Evolutionary conservation across 2,888 invertebrate species (phyloP).

Genomic region (Synanthedon vespiformis): DNA sequence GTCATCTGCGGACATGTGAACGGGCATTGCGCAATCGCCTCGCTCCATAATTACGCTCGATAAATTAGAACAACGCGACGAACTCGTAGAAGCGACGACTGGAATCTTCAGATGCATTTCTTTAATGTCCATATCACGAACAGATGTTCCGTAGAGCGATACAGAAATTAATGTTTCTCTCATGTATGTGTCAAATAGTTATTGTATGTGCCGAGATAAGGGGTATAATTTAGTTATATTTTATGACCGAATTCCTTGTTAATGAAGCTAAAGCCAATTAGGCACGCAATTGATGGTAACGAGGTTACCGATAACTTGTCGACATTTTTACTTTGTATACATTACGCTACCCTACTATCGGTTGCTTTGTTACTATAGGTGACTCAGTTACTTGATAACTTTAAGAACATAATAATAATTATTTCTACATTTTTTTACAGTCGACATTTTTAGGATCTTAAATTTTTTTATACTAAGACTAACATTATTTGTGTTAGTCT

Average conservation of each 20-base stretch:
- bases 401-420: too few relatives aligned
- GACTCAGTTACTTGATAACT: too few relatives aligned
- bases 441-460: too few relatives aligned
- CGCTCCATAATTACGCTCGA: neutral
- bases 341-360: neutral
- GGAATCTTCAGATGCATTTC: neutral
- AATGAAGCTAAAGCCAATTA: neutral
- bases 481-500: too few relatives aligned
- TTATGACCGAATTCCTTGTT: neutral
- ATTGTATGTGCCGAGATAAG: neutral
- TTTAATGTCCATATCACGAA: neutral
- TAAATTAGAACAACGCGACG: neutral
- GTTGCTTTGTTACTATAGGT: too few relatives aligned
- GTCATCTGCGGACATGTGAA: constrained; percentile 2
- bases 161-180: neutral
- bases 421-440: too few relatives aligned
- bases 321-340: neutral
- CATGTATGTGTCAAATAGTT: neutral
- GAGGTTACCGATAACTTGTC: neutral
- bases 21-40: neutral
- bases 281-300: neutral
- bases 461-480: too few relatives aligned
- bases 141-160: neutral
- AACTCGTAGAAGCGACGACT: neutral
- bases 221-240: neutral